Evolutionary conservation across 2,888 invertebrate species (phyloP), one percentile per base, ranked within the genome.

Genomic region (Mythimna albipuncta): DNA sequence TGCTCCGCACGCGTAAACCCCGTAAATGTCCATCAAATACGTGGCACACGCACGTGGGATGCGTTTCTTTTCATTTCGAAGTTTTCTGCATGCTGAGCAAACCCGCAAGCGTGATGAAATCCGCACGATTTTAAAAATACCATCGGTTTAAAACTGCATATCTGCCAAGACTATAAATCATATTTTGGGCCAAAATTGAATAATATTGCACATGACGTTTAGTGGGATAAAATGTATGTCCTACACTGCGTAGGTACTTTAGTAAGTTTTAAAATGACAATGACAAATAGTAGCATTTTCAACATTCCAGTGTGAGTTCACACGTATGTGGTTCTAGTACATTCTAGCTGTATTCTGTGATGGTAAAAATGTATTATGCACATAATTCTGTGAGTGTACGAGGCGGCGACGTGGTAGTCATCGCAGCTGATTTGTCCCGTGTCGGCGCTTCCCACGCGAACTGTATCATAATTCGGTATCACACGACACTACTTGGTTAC

Each of bases 401-500:
- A 86, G 85, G 81, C 75, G 75, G 77, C 79, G 52, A 72, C 72
- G 77, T 84, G 78, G 83, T 86, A 87, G 87, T 89, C 88, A 90
- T 84, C 87, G 85, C 79, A 75, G 83, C 85, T 86, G 89, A 90
- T 89, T 88, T 89, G 91, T 90, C 88, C 86, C 87, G 85, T 86
- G 88, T 90, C 89, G 83, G 78, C 89, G 84, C 87, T 88, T 87
- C 93, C 93, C 89, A 93, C 93, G 79, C 90, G 47, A 75, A 71
- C 65, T 80, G 83, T 90, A 89, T 90, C 88, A 91, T 89, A 89
- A 88, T 90, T 88, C 77, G 70, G 85, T 88, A 91, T 87, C 88
- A 89, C 89, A 89, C 89, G 87, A 89, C 89, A 90, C 88, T 81
- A 88, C 85, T 89, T 86, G 83, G 82, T 88, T 85, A 89, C 89